phyloP scores from a whole-genome alignment of 2,113 vertebrate species.

The Python bivittatus region DNA sequence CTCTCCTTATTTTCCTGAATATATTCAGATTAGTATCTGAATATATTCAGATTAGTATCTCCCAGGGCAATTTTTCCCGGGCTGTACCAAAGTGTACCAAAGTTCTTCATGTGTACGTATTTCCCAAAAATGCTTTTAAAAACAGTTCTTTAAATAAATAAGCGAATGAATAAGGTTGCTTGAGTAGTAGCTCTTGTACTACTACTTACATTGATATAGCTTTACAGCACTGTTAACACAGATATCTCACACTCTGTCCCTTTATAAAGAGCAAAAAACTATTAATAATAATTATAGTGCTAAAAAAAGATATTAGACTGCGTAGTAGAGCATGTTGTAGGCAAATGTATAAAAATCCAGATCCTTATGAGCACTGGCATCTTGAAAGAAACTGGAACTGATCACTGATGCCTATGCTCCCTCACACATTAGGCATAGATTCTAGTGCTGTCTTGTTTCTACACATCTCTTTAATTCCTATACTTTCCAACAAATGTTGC shows the following conservation, averaged over 20 bases:
- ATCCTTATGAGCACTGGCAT: background rate
- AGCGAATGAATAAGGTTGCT: background rate
- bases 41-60: background rate
- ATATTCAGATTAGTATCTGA: background rate
- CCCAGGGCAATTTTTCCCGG: too few relatives aligned
- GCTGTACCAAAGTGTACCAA: too few relatives aligned
- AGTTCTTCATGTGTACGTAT: too few relatives aligned
- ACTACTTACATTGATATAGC: background rate
- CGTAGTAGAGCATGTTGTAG: background rate
- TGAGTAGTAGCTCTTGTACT: background rate
- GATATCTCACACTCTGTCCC: background rate
- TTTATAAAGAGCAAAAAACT: background rate
- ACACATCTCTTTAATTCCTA: background rate
- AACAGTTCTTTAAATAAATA: too few relatives aligned
- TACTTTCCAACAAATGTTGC: background rate
- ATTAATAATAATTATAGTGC: background rate
- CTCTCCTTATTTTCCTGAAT: background rate
- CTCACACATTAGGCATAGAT: background rate
- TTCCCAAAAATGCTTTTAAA: too few relatives aligned
- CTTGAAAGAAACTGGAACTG: background rate
- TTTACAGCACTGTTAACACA: background rate
- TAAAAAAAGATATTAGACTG: too few relatives aligned
- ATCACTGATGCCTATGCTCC: background rate
- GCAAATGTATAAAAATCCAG: background rate
- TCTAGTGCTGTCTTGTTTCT: background rate